Percentiles rank a stretch among this genome's conserved stretches.
Conservation (phyloP, 2,797 vertebrate genomes). For the Ctenopoma kingsleyae region DNA sequence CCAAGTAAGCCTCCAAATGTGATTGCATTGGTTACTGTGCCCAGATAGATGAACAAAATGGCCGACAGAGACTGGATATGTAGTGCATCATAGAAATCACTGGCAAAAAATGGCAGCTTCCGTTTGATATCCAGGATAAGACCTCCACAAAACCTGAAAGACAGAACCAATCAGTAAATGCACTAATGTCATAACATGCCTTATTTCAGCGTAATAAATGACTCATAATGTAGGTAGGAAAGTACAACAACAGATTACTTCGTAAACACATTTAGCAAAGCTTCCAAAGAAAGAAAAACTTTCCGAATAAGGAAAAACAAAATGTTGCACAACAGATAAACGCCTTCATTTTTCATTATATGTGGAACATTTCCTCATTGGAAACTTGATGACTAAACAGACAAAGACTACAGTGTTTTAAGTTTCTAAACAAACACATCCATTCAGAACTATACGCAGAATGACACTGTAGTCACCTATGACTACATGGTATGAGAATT, state of each 20-base stretch:
- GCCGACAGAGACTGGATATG: slow-evolving; percentile 97
- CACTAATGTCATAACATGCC: background rate
- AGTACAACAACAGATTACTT: no score
- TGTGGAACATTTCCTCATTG: slow-evolving; percentile 20
- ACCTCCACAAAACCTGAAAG: slow-evolving; percentile 93
- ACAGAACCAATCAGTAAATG: background rate
- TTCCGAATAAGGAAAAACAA: background rate
- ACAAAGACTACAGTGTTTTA: background rate
- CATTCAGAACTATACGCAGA: background rate
- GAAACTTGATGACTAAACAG: background rate
- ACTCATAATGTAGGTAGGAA: background rate
- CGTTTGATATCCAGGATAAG: slow-evolving; percentile 95
- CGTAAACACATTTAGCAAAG: no score
- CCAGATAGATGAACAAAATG: slow-evolving; percentile 97
- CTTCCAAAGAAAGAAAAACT: background rate
- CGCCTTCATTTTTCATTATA: background rate
- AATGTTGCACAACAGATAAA: background rate
- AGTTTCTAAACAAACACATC: background rate
- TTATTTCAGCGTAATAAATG: background rate
- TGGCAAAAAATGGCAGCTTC: slow-evolving; percentile 94
- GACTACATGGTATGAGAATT: no score
- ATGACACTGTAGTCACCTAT: no score
- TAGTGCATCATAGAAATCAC: slow-evolving; percentile 94
- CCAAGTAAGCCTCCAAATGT: slow-evolving; percentile 97
- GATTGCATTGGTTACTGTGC: slow-evolving; percentile 98